Evolutionary conservation across 2,888 invertebrate genomes (phyloP).

Genomic region (Litoditis marina): DNA sequence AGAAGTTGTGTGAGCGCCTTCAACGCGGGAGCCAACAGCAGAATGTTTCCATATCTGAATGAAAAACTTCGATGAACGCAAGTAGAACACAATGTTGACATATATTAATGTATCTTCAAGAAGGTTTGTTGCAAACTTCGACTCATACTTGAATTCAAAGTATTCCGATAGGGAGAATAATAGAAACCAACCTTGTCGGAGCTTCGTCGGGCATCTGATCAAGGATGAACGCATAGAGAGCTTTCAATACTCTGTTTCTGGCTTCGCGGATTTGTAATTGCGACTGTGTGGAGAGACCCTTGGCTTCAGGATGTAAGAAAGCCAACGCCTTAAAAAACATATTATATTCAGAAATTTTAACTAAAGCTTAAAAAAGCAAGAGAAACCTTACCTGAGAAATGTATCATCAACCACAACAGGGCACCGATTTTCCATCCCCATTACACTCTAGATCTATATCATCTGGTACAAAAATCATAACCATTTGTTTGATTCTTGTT

Average conservation of each 20-base stretch:
- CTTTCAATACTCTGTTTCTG: slow-evolving; percentile 58
- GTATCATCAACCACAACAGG: too few species aligned
- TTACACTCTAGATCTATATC: too few species aligned
- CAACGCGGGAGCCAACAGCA: slow-evolving; percentile 58
- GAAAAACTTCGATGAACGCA: neutral
- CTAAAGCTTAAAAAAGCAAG: too few species aligned
- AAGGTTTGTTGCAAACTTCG: too few species aligned
- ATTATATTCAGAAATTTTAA: neutral
- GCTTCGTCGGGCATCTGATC: slow-evolving; percentile 59
- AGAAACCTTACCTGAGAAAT: too few species aligned
- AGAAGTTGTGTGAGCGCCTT: slow-evolving; percentile 60
- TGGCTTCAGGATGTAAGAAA: slow-evolving; percentile 82
- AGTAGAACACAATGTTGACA: too few species aligned
- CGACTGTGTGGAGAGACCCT: slow-evolving; percentile 39
- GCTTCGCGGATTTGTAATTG: slow-evolving; percentile 58
- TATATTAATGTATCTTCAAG: too few species aligned
- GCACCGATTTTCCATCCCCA: too few species aligned
- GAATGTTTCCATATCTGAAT: slow-evolving; percentile 48
- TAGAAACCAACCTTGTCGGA: slow-evolving; percentile 48
- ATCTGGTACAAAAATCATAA: too few species aligned
- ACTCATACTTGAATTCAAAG: too few species aligned
- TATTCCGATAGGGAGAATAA: too few species aligned
- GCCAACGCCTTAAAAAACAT: slow-evolving; percentile 75
- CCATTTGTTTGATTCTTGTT: neutral
- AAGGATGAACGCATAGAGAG: slow-evolving; percentile 58